These are phyloP conservation scores for Macrotrachela quadricornifera DNA, from an alignment of 1,140 invertebrate species.

Conservation along the genomic window DNA sequence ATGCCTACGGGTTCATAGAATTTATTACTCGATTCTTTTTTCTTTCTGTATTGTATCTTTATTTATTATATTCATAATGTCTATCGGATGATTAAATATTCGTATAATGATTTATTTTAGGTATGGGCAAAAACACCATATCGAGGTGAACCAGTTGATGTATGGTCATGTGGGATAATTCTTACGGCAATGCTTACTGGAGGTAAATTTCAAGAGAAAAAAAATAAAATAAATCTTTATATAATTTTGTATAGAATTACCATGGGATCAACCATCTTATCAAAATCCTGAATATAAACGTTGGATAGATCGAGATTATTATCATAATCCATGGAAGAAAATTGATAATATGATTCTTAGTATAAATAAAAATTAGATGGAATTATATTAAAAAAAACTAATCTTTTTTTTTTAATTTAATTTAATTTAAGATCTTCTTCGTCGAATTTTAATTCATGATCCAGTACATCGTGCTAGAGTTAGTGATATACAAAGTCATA, in stretches of 20 bases:
- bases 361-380: slow-evolving; percentile 12
- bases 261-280: slow-evolving; percentile 58
- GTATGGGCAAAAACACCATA: slow-evolving; percentile 32
- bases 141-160: slow-evolving; percentile 69
- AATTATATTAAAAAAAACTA: background rate
- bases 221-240: slow-evolving; percentile 42
- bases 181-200: slow-evolving; percentile 73
- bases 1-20: too few relatives aligned
- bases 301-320: too few relatives aligned
- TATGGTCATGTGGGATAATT: slow-evolving; percentile 88
- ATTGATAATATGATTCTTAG: slow-evolving; percentile 48
- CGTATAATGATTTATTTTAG: too few relatives aligned
- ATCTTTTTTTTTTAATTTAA: too few relatives aligned
- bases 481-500: background rate
- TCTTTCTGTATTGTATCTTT: too few relatives aligned
- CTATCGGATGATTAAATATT: too few relatives aligned
- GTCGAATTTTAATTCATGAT: slow-evolving; percentile 1
- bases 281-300: too few relatives aligned
- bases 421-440: background rate
- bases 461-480: background rate
- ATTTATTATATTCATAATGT: too few relatives aligned
- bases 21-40: too few relatives aligned
- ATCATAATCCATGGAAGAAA: slow-evolving; percentile 50
- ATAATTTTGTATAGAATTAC: slow-evolving; percentile 47
- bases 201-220: slow-evolving; percentile 74